A percentile compares a stretch with the other conserved stretches of the same genome.
Evolutionary conservation across 1,140 invertebrate species (phyloP).

Genomic region (Sycophaga agraensis): DNA sequence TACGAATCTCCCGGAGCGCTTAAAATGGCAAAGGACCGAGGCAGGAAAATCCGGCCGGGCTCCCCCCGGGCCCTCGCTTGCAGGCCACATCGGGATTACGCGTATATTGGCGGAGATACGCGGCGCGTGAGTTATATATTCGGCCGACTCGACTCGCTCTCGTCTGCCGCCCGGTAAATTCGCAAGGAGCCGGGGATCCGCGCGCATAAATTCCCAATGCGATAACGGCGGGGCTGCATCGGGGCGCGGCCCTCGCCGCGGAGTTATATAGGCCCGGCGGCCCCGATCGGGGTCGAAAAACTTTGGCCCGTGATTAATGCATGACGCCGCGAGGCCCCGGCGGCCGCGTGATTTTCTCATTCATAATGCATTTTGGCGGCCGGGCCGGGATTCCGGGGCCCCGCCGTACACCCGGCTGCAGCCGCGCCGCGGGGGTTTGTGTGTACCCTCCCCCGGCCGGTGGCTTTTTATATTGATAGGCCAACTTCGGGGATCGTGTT

Average conservation of each 20-base stretch:
- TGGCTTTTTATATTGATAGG: neutral
- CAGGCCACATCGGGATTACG: no score
- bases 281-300: conserved; percentile 7
- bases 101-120: no score
- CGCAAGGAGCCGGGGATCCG: neutral
- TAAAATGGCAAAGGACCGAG: neutral
- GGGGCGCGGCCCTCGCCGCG: neutral
- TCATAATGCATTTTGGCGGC: neutral
- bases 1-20: no score
- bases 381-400: neutral
- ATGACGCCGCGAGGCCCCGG: neutral
- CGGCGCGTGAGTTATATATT: no score
- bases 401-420: neutral
- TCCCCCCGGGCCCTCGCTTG: no score
- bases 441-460: neutral
- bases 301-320: neutral
- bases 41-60: neutral
- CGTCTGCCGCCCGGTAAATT: neutral
- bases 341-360: conserved; percentile 5
- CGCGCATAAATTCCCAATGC: conserved; percentile 19
- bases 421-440: neutral
- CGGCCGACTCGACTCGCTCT: no score
- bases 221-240: neutral
- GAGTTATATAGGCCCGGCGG: neutral
- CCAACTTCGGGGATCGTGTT: no score